Evolutionary conservation across 2,888 invertebrate species (phyloP).

Genomic region (Sipha maydis): DNA sequence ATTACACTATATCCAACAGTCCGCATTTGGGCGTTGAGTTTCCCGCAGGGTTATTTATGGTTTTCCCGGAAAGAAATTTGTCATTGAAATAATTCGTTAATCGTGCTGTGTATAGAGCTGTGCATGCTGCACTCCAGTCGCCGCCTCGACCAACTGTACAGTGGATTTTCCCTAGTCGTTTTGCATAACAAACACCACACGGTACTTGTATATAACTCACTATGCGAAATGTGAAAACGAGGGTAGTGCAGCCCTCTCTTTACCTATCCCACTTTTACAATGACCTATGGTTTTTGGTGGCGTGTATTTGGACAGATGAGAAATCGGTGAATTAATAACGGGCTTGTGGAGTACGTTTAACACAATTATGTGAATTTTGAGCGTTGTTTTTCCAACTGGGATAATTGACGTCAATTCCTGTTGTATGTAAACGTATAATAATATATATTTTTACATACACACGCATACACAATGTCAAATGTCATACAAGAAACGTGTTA

Average conservation of each 20-base stretch:
- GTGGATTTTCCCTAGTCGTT: conserved; percentile 23
- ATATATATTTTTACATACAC: not conserved
- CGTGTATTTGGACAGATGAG: conserved; percentile 21
- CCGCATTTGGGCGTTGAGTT: conserved; percentile 10
- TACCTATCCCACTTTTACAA: not conserved
- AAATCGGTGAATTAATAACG: conserved; percentile 39
- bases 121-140: not conserved
- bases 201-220: not conserved
- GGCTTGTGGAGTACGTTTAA: conserved; percentile 26
- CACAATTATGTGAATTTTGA: conserved; percentile 31
- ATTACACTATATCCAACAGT: conserved; percentile 6
- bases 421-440: not conserved
- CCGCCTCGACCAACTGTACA: not conserved
- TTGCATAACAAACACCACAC: conserved; percentile 33
- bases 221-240: conserved; percentile 1
- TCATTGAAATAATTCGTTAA: conserved; percentile 47
- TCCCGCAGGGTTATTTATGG: conserved; percentile 33
- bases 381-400: conserved; percentile 25
- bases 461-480: not conserved
- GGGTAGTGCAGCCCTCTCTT: not conserved
- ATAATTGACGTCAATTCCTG: conserved; percentile 35
- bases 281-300: conserved; percentile 23
- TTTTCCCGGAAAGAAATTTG: conserved; percentile 43
- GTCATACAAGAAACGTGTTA: not conserved
- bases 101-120: not conserved